Percentiles rank a stretch among this genome's conserved stretches.
Conservation (phyloP, 2,113 vertebrate species). For the Hemiprocne comata region DNA sequence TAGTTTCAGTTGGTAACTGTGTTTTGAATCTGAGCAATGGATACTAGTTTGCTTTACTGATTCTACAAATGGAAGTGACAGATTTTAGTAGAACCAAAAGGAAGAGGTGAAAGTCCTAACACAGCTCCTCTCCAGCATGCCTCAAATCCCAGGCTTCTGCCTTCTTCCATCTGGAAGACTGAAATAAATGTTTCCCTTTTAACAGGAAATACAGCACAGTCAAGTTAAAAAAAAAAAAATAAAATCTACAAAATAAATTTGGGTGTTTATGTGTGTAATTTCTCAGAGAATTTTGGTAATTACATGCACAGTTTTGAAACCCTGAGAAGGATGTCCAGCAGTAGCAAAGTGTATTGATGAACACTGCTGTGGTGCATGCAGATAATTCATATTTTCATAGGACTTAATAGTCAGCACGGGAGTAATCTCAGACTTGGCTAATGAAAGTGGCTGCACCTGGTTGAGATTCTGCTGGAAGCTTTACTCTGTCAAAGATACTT, state of each 20-base stretch:
- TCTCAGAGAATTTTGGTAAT: background rate
- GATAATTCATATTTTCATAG: slow-evolving; percentile 49
- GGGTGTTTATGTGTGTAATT: background rate
- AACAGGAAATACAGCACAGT: background rate
- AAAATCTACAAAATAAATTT: background rate
- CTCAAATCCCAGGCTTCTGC: background rate
- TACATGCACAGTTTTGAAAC: background rate
- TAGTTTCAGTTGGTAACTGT: background rate
- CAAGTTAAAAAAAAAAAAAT: background rate
- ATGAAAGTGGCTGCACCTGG: slow-evolving; percentile 57
- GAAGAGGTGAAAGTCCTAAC: background rate
- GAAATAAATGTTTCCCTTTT: background rate
- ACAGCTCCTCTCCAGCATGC: fast-evolving
- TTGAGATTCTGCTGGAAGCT: slow-evolving; percentile 49
- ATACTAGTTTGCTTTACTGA: background rate
- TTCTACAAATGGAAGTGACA: background rate
- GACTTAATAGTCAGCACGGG: slow-evolving; percentile 16
- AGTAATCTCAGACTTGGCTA: slow-evolving; percentile 48
- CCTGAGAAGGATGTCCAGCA: background rate
- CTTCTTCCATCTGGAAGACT: background rate
- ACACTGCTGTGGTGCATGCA: background rate
- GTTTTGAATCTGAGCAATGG: background rate
- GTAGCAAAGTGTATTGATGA: background rate
- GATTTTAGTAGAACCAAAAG: background rate
- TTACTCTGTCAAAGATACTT: slow-evolving; percentile 26